Conservation (phyloP, 2,888 invertebrate genomes). For the Crocallis elinguaria region DNA sequence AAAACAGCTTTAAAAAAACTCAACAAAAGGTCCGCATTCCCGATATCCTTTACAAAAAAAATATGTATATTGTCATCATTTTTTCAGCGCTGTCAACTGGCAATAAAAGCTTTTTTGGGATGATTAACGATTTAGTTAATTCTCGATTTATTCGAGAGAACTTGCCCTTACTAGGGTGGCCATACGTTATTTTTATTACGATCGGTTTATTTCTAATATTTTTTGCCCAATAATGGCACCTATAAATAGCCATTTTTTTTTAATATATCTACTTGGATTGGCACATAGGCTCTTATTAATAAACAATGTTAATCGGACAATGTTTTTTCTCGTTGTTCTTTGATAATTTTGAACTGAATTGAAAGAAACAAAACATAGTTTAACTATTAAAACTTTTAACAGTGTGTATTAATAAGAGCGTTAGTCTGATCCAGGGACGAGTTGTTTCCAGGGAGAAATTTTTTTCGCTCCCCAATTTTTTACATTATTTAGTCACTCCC, state of each 20-base stretch:
- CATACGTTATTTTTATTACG: not conserved
- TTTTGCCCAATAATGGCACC: not conserved
- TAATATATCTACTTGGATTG: too few species aligned
- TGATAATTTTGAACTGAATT: too few species aligned
- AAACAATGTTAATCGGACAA: too few species aligned
- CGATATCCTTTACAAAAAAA: constrained; percentile 30
- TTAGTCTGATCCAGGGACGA: too few species aligned
- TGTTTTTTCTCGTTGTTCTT: too few species aligned
- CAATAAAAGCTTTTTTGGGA: constrained; percentile 40
- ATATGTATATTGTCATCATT: constrained; percentile 26
- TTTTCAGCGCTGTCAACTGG: constrained; percentile 39
- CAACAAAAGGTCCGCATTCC: constrained; percentile 16
- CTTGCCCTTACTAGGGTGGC: constrained; percentile 22
- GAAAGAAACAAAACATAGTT: too few species aligned
- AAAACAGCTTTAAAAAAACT: constrained; percentile 5
- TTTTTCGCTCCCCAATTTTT: not conserved
- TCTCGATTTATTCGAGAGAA: constrained; percentile 40
- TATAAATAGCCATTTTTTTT: too few species aligned
- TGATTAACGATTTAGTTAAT: constrained; percentile 52
- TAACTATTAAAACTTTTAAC: too few species aligned
- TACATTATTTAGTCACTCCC: constrained; percentile 1
- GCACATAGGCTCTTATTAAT: too few species aligned
- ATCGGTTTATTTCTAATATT: not conserved
- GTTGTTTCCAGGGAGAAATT: too few species aligned
- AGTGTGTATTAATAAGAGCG: too few species aligned